These are phyloP conservation scores for Seriola aureovittata DNA, from an alignment of 2,113 vertebrate genomes.

Conservation along the genomic window DNA sequence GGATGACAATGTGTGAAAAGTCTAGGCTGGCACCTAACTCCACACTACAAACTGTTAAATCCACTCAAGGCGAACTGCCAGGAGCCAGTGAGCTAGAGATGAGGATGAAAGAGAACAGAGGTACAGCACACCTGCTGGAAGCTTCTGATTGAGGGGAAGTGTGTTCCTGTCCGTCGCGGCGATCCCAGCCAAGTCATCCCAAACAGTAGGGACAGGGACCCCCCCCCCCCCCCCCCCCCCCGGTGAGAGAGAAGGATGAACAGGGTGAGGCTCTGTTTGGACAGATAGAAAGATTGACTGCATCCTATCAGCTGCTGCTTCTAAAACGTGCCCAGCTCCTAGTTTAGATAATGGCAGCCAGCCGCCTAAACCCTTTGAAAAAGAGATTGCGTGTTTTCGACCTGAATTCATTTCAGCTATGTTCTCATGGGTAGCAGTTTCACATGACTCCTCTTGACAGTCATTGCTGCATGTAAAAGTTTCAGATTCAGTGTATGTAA, in stretches of 20 bases:
- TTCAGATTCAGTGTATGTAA: constrained; percentile 6
- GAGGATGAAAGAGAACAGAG: constrained; percentile 25
- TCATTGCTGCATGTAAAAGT: background rate
- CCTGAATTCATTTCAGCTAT: constrained; percentile 44
- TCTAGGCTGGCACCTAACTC: constrained; percentile 9
- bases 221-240: constrained; percentile 78
- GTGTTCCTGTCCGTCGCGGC: constrained; percentile 57
- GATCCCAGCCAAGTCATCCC: constrained; percentile 61
- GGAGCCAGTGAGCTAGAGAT: background rate
- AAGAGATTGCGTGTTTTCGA: constrained; percentile 32
- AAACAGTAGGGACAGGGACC: constrained; percentile 53
- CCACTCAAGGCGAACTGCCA: constrained; percentile 18
- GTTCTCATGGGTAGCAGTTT: constrained; percentile 42
- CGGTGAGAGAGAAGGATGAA: constrained; percentile 47
- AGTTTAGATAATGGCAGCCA: constrained; percentile 48
- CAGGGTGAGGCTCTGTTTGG: constrained; percentile 63
- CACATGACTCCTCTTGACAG: constrained; percentile 34
- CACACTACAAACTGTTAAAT: constrained; percentile 8
- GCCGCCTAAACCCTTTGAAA: constrained; percentile 42
- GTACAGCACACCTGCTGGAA: constrained; percentile 75
- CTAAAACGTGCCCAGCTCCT: constrained; percentile 46
- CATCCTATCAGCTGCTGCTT: constrained; percentile 72
- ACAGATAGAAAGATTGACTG: constrained; percentile 72
- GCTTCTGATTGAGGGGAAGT: constrained; percentile 73
- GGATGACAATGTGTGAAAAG: constrained; percentile 2